Base-by-base conservation (phyloP, 2,888 invertebrate species). In the Torymus auratus region DNA sequence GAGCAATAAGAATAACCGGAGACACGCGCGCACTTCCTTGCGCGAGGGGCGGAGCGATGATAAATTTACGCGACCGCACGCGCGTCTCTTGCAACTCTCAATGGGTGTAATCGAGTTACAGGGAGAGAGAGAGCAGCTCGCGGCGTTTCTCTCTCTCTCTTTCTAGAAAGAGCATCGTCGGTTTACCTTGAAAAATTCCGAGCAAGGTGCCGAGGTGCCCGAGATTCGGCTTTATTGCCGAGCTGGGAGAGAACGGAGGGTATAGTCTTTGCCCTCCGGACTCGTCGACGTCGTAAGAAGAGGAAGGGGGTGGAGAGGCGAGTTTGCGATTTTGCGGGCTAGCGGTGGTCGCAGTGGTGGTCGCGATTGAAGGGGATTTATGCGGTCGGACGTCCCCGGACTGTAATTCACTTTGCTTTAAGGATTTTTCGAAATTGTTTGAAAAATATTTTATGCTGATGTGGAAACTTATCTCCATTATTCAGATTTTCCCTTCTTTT, bases 1-100 rank as follows among this genome's bases (percentile, higher is more conserved):
- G 65, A 70, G 58, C 71, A 71, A 65, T 50, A 55, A 55, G 55
- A 79, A 61, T 68, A 58, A 73, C 61, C 15, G 56, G 23, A 61
- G 55, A 72, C 3, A 28, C 28, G 5, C 28, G 5, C 28, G 5
- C 28, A 28, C 28, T 5, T 5, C 3, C n/a, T n/a, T 5, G 28
- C 5, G 28, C 41, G 15, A 28, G 15, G 61, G 17, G n/a, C 28
- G 28, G 50, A 17, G 15, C 14, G 53, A 81, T 72, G 73, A 81
- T 81, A 81, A 81, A 81, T 81, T 77, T 81, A 77, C 72, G 61
- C 80, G 28, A 72, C 77, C 77, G 77, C 72, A 77, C 76, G 72
- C 77, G 77, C 76, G 77, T 72, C 68, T 81, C 62, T 71, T 58
- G 72, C 62, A 72, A 58, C 68, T 68, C 68, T 77, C 80, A 58